phyloP scores from a whole-genome alignment of 2,113 vertebrate genomes.

The Pedetes capensis region DNA sequence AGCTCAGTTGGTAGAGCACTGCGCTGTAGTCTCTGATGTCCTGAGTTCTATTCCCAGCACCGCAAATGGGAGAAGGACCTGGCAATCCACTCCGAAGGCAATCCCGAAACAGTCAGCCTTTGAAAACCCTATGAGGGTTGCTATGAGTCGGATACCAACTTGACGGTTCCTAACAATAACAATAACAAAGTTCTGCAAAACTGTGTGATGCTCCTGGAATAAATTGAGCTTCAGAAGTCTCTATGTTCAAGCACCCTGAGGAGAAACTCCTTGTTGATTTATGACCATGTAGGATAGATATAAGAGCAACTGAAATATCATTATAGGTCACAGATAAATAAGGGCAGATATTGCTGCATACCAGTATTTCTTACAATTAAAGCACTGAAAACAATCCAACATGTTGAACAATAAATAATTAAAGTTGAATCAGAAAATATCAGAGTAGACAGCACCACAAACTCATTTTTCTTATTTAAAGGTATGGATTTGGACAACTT shows the following conservation, averaged over 20 bases:
- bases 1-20: too few relatives aligned
- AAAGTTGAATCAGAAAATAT: conserved; percentile 8
- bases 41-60: too few relatives aligned
- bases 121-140: too few relatives aligned
- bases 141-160: too few relatives aligned
- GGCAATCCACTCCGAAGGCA: too few relatives aligned
- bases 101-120: too few relatives aligned
- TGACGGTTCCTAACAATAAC: too few relatives aligned
- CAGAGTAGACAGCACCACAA: neutral
- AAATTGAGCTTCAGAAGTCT: conserved; percentile 10
- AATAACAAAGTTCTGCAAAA: conserved; percentile 36
- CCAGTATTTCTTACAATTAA: conserved; percentile 43
- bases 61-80: too few relatives aligned
- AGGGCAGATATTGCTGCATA: neutral
- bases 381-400: conserved; percentile 29
- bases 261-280: conserved; percentile 42
- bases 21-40: too few relatives aligned
- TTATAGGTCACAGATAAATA: conserved; percentile 58
- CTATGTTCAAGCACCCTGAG: neutral
- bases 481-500: neutral
- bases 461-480: neutral
- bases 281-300: neutral
- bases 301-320: conserved; percentile 47
- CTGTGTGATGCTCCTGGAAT: conserved; percentile 30
- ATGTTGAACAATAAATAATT: conserved; percentile 36